These are phyloP conservation scores for Thryonomys swinderianus DNA, from an alignment of 2,113 vertebrate genomes.

Conservation along the genomic window DNA sequence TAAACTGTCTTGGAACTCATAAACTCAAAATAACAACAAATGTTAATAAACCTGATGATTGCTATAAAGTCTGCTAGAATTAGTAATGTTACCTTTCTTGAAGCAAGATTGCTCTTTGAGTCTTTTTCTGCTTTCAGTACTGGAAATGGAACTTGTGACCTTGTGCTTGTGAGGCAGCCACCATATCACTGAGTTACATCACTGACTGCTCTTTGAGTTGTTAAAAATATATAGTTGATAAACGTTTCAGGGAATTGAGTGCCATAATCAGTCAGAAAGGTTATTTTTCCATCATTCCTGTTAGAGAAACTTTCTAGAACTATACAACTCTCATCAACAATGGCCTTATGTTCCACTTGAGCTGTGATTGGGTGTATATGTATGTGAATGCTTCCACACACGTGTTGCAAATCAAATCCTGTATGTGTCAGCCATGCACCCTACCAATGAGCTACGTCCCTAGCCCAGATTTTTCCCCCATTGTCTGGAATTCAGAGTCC, in stretches of 20 bases:
- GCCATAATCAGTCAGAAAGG: neutral
- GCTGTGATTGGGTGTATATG: neutral
- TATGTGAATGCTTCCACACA: neutral
- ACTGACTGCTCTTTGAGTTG: neutral
- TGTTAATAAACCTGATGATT: neutral
- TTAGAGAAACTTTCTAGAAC: conserved; percentile 17
- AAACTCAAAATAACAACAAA: neutral
- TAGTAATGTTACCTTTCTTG: neutral
- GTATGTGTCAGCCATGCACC: no score
- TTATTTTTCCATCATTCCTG: neutral
- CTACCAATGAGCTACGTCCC: neutral
- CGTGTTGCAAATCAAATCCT: neutral
- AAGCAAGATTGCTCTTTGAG: neutral
- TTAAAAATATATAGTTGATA: neutral
- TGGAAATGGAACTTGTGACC: no score
- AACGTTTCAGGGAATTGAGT: neutral
- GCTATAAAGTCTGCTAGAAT: neutral
- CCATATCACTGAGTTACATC: no score
- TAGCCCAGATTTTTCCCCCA: neutral
- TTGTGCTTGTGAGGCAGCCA: no score
- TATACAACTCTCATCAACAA: neutral
- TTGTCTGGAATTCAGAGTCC: neutral
- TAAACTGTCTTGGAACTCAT: neutral
- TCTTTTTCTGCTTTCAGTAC: no score
- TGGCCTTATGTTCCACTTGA: neutral